Percentiles rank a stretch among this genome's conserved stretches.
These are phyloP conservation scores for Dolomedes plantarius DNA, from an alignment of 2,888 invertebrate species.

Conservation along the genomic window DNA sequence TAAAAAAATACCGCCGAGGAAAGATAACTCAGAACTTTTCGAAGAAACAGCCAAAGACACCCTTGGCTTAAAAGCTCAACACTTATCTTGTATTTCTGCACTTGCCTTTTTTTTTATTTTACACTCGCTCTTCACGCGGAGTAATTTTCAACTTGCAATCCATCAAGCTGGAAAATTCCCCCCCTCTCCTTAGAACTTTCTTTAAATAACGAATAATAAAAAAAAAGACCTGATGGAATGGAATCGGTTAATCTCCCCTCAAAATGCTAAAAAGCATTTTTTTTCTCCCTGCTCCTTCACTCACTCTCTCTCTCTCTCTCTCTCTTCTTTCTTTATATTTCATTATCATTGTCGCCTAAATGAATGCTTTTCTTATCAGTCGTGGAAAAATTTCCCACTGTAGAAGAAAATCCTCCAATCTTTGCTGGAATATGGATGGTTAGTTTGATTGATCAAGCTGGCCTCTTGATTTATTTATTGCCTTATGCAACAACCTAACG, in stretches of 20 bases:
- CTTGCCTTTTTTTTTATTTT: neutral
- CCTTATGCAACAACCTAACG: neutral
- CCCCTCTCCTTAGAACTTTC: neutral
- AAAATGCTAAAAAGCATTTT: slow-evolving; percentile 21
- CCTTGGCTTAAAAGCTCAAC: slow-evolving; percentile 11
- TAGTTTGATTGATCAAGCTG: slow-evolving; percentile 1
- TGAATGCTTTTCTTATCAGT: slow-evolving; percentile 21
- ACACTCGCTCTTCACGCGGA: neutral
- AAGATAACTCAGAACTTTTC: slow-evolving; percentile 6
- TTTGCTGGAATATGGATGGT: neutral
- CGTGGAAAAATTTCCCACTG: neutral
- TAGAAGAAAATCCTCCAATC: slow-evolving; percentile 1
- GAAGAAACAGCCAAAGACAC: neutral
- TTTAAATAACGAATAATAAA: neutral
- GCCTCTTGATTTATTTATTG: neutral
- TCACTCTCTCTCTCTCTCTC: neutral
- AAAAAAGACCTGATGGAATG: neutral
- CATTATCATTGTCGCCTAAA: slow-evolving; percentile 13
- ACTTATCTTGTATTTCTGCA: slow-evolving; percentile 2
- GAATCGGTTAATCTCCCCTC: slow-evolving; percentile 25
- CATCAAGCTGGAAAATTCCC: slow-evolving; percentile 18
- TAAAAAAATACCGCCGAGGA: neutral
- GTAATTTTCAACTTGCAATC: slow-evolving; percentile 21
- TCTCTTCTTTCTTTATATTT: slow-evolving; percentile 4
- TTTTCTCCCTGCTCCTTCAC: neutral